A percentile compares a stretch with the other conserved stretches of the same genome.
Evolutionary conservation across 2,113 vertebrate genomes (phyloP).

Genomic region (Thryonomys swinderianus): DNA sequence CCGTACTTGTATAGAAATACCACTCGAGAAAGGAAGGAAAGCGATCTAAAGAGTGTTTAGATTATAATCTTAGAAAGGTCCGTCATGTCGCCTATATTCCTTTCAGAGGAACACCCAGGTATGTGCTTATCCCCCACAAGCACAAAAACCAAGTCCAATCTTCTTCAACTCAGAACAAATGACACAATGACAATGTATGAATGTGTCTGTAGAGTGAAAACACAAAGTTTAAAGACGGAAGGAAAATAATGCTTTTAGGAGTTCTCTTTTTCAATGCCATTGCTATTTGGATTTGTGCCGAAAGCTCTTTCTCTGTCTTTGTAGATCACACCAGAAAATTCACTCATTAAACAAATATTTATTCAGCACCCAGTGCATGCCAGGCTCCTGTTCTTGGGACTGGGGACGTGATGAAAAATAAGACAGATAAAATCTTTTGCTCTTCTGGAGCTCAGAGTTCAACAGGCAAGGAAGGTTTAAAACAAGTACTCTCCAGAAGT

Average conservation of each 20-base stretch:
- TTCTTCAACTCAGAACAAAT: constrained; percentile 30
- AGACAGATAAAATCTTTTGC: constrained; percentile 26
- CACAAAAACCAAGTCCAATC: background rate
- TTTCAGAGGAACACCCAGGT: background rate
- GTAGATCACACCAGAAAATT: constrained; percentile 64
- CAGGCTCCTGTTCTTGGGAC: constrained; percentile 65
- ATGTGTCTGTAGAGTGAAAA: background rate
- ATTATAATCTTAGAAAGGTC: background rate
- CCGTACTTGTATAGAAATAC: constrained; percentile 18
- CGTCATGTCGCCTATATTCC: background rate
- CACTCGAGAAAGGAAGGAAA: background rate
- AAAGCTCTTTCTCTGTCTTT: constrained; percentile 45
- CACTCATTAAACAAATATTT: constrained; percentile 76
- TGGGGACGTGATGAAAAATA: constrained; percentile 40
- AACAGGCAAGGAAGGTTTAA: constrained; percentile 1
- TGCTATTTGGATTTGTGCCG: constrained; percentile 36
- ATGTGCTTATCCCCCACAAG: background rate
- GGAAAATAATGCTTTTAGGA: background rate
- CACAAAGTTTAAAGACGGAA: background rate
- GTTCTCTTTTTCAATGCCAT: background rate
- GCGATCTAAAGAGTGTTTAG: background rate
- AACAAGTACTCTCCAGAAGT: background rate
- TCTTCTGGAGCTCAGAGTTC: background rate
- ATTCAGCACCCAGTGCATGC: constrained; percentile 62
- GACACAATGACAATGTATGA: background rate